These are phyloP conservation scores for Coenonympha glycerion DNA, from an alignment of 2,888 invertebrate species.

Conservation along the genomic window DNA sequence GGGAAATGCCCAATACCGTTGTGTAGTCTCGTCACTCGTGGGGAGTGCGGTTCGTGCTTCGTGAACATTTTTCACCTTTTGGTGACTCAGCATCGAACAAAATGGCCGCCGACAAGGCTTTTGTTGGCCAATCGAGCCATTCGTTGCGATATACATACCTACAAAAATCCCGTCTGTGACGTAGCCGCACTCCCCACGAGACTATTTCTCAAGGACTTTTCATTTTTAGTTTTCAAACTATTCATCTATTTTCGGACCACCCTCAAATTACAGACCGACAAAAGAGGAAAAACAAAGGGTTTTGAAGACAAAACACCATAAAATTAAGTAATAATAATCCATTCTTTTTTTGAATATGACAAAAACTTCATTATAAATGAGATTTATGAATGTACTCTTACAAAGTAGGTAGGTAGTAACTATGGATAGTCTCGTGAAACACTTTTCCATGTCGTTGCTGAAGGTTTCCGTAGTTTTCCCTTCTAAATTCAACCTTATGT, in stretches of 20 bases:
- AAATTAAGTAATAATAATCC: not conserved
- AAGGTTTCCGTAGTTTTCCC: slow-evolving; percentile 29
- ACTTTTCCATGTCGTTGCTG: slow-evolving; percentile 30
- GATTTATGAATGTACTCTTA: slow-evolving; percentile 69
- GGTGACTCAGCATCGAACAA: slow-evolving; percentile 79
- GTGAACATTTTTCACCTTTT: slow-evolving; percentile 78
- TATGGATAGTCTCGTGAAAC: slow-evolving; percentile 63
- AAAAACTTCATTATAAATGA: slow-evolving; percentile 45
- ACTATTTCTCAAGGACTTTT: slow-evolving; percentile 74
- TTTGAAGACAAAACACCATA: not conserved
- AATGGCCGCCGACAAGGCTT: slow-evolving; percentile 78
- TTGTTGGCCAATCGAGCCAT: slow-evolving; percentile 64
- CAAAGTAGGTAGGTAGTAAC: slow-evolving; percentile 72
- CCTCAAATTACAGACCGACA: not conserved
- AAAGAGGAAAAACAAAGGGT: not conserved
- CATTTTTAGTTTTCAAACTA: slow-evolving; percentile 55
- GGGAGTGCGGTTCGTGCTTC: slow-evolving; percentile 75
- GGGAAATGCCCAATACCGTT: slow-evolving; percentile 77
- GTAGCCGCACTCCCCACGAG: slow-evolving; percentile 70
- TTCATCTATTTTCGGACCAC: slow-evolving; percentile 40
- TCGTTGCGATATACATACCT: slow-evolving; percentile 59
- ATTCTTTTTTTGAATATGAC: slow-evolving; percentile 14
- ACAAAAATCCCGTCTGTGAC: slow-evolving; percentile 64
- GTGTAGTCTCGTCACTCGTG: slow-evolving; percentile 78
- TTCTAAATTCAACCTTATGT: slow-evolving; percentile 44